phyloP scores from a whole-genome alignment of 2,888 invertebrate genomes.

The Conomelus anceps region DNA sequence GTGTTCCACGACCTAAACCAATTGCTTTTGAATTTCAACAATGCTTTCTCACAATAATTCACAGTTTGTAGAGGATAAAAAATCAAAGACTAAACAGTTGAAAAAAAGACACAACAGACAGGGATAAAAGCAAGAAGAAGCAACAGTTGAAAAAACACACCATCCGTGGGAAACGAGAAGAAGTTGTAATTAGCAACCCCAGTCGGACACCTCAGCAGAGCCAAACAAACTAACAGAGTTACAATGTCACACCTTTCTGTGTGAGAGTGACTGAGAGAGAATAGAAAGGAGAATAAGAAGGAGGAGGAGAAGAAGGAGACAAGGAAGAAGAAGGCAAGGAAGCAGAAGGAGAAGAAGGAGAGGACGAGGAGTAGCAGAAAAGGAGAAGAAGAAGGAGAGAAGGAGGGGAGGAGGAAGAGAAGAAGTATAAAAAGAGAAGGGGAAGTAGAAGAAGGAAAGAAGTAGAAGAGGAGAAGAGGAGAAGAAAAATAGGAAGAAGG shows the following conservation, averaged over 20 bases:
- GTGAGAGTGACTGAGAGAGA: background rate
- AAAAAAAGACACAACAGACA: no score
- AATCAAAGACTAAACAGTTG: background rate
- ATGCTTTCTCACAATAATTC: background rate
- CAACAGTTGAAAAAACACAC: background rate
- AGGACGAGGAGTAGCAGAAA: background rate
- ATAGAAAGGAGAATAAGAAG: no score
- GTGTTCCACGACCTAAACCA: background rate
- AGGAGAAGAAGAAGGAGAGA: background rate
- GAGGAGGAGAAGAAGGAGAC: no score
- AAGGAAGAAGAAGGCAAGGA: no score
- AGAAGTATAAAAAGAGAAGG: background rate
- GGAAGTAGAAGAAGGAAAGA: background rate
- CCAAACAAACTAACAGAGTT: no score
- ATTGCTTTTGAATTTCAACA: background rate
- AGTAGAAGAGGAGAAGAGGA: no score
- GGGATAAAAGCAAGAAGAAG: no score
- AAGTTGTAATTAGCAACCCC: background rate
- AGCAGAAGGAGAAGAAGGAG: no score
- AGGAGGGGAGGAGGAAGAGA: background rate
- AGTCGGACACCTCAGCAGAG: background rate
- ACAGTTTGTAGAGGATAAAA: background rate
- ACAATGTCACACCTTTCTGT: background rate
- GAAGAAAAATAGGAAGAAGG: background rate
- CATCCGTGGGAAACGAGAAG: background rate